Conservation (phyloP, 2,888 invertebrate genomes). For the Melieria picta region DNA sequence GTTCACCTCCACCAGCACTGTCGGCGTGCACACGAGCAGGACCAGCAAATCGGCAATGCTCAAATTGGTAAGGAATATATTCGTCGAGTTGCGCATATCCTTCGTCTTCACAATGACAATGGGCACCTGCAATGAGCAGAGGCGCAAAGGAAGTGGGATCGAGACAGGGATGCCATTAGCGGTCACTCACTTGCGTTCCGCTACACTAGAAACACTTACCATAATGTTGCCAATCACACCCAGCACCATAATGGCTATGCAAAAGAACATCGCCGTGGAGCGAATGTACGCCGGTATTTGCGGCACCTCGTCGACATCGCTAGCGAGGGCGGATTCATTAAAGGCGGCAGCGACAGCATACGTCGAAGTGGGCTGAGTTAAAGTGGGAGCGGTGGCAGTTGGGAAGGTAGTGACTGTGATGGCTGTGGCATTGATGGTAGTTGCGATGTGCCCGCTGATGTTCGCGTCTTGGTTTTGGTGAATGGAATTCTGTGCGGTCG, state of each 20-base stretch:
- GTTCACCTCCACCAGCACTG: slow-evolving; percentile 93
- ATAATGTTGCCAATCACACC: slow-evolving; percentile 93
- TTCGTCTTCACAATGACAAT: slow-evolving; percentile 91
- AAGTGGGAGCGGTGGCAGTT: slow-evolving; percentile 10
- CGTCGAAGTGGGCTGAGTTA: slow-evolving; percentile 1
- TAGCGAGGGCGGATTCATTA: slow-evolving; percentile 20
- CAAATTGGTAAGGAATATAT: slow-evolving; percentile 92
- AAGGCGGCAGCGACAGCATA: slow-evolving; percentile 4
- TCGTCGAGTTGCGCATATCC: slow-evolving; percentile 94
- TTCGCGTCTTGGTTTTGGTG: slow-evolving; percentile 8
- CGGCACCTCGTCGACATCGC: slow-evolving; percentile 56
- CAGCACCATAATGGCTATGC: slow-evolving; percentile 86
- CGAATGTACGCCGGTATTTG: slow-evolving; percentile 87
- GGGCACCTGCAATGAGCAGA: slow-evolving; percentile 70
- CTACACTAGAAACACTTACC: slow-evolving; percentile 65
- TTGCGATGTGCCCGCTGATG: not conserved
- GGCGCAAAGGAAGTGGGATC: not conserved
- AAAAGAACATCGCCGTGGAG: slow-evolving; percentile 87
- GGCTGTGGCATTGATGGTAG: not conserved
- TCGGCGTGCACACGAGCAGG: slow-evolving; percentile 89
- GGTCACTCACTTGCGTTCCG: not conserved
- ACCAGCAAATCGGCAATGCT: slow-evolving; percentile 94
- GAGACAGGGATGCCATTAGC: not conserved
- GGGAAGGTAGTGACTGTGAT: slow-evolving; percentile 18
- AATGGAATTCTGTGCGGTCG: slow-evolving; percentile 10